Conservation (phyloP, 92 coral and sea anemone species). For the Bergia puertoricense region DNA sequence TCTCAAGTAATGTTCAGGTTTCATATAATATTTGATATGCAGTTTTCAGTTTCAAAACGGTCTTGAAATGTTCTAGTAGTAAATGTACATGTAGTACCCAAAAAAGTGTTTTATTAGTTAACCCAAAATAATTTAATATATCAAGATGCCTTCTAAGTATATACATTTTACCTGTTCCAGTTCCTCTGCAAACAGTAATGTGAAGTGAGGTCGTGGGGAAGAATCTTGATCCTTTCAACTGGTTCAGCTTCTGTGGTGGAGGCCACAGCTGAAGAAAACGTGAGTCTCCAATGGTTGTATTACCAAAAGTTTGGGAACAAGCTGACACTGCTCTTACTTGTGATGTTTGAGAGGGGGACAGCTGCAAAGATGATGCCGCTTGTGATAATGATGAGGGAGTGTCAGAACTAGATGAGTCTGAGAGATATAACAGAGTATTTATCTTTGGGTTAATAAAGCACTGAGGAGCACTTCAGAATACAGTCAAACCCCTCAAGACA, state of each 20-base stretch:
- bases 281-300: constrained; percentile 54
- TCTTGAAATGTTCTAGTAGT: too few relatives aligned
- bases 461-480: not conserved
- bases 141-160: not conserved
- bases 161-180: constrained; percentile 51
- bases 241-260: constrained; percentile 80
- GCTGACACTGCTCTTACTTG: constrained; percentile 36
- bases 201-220: constrained; percentile 71
- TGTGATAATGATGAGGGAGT: constrained; percentile 11
- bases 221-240: constrained; percentile 74
- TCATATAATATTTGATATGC: too few relatives aligned
- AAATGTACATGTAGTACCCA: too few relatives aligned
- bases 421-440: not conserved
- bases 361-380: constrained; percentile 33
- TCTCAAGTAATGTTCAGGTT: too few relatives aligned
- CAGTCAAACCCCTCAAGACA: too few relatives aligned
- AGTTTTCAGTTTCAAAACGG: too few relatives aligned
- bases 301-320: constrained; percentile 36
- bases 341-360: constrained; percentile 23
- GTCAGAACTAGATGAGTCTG: constrained; percentile 30
- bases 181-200: constrained; percentile 48
- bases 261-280: constrained; percentile 77
- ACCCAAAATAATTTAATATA: too few relatives aligned
- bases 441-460: not conserved
- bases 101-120: too few relatives aligned